Evolutionary conservation across 2,888 invertebrate genomes (phyloP), one percentile per base, ranked within the genome.

Genomic region (Lithophane semibrunnea): DNA sequence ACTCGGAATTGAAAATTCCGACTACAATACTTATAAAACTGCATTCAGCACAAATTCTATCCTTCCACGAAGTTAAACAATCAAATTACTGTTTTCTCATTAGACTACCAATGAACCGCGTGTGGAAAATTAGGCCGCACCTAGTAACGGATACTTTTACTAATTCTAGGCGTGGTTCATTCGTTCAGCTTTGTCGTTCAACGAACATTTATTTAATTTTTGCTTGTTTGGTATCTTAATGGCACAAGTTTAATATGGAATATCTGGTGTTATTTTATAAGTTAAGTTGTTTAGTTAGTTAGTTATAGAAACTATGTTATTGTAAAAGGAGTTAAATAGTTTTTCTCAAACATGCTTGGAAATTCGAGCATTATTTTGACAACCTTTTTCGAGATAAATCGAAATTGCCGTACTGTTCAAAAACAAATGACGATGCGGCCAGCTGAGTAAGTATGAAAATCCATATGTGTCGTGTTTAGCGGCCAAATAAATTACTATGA

Each of bases 61-160:
- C 69, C 49, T 71, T 82, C 73, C 73, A 73, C 56, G 58, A 71
- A 79, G 77, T 60, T 61, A 73, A 77, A 75, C 67, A 68, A 77
- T 74, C 73, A 82, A 79, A 76, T 75, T 74, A 82, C 77, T 56
- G 56, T 80, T 80, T 77, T 73, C 75, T 69, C 73, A 64, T 75
- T 75, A 73, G n/a, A 44, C 70, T 71, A 65, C n/a, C 79, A 85
- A 73, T 82, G 64, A 77, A 73, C 68, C 65, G 70, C 61, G 75
- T 65, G 68, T 63, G 68, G 85, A 65, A 74, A 85, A 78, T 80
- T 67, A 80, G 71, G 75, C 65, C 75, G 47, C 77, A 71, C 75
- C 73, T 75, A 77, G 21, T 63, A 58, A 78, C 61, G 56, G 65
- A 66, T 77, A 68, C 71, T 29, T 54, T 60, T 77, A 60, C 68